Evolutionary conservation across 2,888 invertebrate species (phyloP), one percentile per base, ranked within the genome.

Genomic region (Cephus nigrinus): DNA sequence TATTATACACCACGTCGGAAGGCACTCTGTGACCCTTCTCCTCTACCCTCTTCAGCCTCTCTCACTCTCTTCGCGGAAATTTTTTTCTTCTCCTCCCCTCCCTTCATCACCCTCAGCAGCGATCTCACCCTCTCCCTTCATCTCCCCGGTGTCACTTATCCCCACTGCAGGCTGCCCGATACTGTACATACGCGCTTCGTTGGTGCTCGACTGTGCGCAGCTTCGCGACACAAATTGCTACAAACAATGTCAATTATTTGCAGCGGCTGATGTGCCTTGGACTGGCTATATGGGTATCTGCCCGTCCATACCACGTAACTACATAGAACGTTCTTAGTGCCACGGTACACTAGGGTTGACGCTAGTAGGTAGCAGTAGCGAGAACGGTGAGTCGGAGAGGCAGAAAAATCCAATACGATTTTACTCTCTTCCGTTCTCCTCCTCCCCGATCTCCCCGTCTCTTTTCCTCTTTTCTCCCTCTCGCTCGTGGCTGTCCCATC

Each of bases 211-310:
- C 74, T 35, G 74, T 33, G 74, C 82, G 80, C 81, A 76, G 78
- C 78, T 80, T 78, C 81, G 81, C 77, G 83, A 83, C 81, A 84
- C 84, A 84, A 84, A 84, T 84, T 84, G 84, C 82, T 84, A 84
- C 84, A 84, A 84, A 84, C 84, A 83, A 84, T 84, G 82, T 81
- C 82, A 82, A 82, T 82, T 83, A 74, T 74, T 74, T 35, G 74
- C 74, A 31, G 34, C 74, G 33, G 74, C 74, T 30, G 74, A 32
- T 74, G 30, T 30, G 74, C 74, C 74, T 74, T 33, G 34, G 33
- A 23, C 35, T 35, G 5, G 33, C 74, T 33, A 33, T 33, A 33
- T 35, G 74, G 74, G 33, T 74, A 55, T 55, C 55, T 55, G 55
- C 55, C 9, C 55, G 23, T 55, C 23, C 23, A 23, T 55, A 23